Base-by-base conservation (phyloP, 2,888 invertebrate species). In the Clitarchus hookeri region DNA sequence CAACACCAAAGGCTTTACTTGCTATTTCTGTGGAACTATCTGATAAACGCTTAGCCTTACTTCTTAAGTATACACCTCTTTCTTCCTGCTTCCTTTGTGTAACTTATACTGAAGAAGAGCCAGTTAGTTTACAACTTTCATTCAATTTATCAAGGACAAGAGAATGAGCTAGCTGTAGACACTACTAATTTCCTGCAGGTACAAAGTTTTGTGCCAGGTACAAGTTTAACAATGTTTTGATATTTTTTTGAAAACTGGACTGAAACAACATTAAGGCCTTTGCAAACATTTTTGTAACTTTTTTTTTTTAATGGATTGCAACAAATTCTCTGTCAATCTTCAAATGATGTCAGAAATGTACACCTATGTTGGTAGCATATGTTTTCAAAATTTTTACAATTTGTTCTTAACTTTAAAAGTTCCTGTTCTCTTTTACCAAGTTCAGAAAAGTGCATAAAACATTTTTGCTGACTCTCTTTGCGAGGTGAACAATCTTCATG, bases 111-210 rank as follows among this genome's bases (percentile, higher is more conserved):
- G 48, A 8, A 8, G 48, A 48, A 48, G 23, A 82, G 6, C 27
- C 82, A 36, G 1, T 82, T 82, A 82, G 27, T 36, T 82, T 44
- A 82, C 27, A 82, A 27, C 26, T 82, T 65, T 65, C 8, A 65
- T 65, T 65, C 23, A 19, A 23, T n/a, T 65, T 6, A 0, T 65
- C 65, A 8, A 65, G 65, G 65, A 65, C n/a, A 11, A 16, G 65
- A 65, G 65, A 65, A 23, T 6, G 65, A 23, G 44, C 36, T 82
- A 27, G 82, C 19, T 36, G 82, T 36, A 82, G 82, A 44, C 82
- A 82, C 82, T 44, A 82, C 82, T 82, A 82, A 82, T 82, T 27
- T 36, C n/a, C 82, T 82, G 27, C 82, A 82, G 82, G 27, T 82
- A 82, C 36, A 82, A 82, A 36, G 82, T 36, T 82, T 82, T 6